phyloP scores from a whole-genome alignment of 2,113 vertebrate species.

The Paedocypris sp. region DNA sequence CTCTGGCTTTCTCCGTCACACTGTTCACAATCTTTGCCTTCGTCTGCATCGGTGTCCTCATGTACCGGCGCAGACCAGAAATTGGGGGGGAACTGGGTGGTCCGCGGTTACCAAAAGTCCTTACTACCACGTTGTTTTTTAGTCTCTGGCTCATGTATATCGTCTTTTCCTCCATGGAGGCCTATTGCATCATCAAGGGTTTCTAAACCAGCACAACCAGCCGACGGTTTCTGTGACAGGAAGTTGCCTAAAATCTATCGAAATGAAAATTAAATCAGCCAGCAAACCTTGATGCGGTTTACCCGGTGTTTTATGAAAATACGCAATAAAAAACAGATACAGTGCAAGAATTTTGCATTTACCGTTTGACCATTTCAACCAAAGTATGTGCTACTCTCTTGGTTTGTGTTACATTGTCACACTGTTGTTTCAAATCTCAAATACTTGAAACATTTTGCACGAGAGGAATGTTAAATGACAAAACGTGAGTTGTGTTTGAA shows the following conservation, averaged over 20 bases:
- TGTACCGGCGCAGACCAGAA: constrained; percentile 84
- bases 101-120: constrained; percentile 78
- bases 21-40: constrained; percentile 98
- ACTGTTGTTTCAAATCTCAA: background rate
- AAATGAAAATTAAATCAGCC: too few relatives aligned
- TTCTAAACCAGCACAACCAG: constrained; percentile 68
- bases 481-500: background rate
- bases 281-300: too few relatives aligned
- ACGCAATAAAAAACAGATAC: too few relatives aligned
- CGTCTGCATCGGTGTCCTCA: constrained; percentile 83
- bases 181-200: constrained; percentile 90
- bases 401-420: background rate
- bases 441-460: background rate
- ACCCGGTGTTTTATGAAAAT: too few relatives aligned
- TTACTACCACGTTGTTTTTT: constrained; percentile 80
- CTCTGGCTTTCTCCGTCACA: constrained; percentile 91
- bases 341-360: too few relatives aligned
- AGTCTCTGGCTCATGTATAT: constrained; percentile 97
- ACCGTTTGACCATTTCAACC: too few relatives aligned
- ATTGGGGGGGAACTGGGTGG: constrained; percentile 96
- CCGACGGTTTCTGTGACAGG: background rate
- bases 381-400: too few relatives aligned
- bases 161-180: constrained; percentile 90
- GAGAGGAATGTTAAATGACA: background rate
- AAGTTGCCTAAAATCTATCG: background rate